Base-by-base conservation (phyloP, 2,797 vertebrate species). In the Leptodactylus fallax region DNA sequence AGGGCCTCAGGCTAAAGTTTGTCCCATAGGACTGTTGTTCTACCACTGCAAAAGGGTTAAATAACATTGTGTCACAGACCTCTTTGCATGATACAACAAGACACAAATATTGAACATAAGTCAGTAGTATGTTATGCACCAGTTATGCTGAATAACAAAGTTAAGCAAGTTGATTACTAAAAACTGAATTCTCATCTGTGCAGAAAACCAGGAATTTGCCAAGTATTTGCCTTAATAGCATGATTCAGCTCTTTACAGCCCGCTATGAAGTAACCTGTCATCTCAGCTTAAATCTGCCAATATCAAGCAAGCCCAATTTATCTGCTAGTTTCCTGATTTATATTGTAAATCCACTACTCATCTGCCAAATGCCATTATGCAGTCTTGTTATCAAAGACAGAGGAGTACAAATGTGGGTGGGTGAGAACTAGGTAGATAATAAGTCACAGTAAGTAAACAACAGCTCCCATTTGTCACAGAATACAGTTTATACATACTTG, bases 351-450 rank as follows among this genome's bases (percentile, higher is more conserved):
- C 27, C 12, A 45, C 27, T 47, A 9, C 4, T 72, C 27, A 19
- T 61, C 58, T 80, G 79, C 36, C 79, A 80, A 12, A 80, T 45
- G 56, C 21, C 14, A 49, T 13, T 63, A 80, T n/a, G 19, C 56
- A 49, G 13, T 80, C 19, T 12, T 61, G 19, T 47, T 36, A 80
- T 61, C 27, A 61, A 61, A 61, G 27, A 63, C 19, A 1, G 47
- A 13, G 71, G 47, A 74, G 7, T 45, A 16, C 14, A 45, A 72
- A 47, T 72, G 36, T 72, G 69, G 45, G 45, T 74, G 71, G 45
- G 19, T 21, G 19, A 11, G 17, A 49, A n/a, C 19, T 11, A 51
- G 9, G 17, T 74, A n/a, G 45, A 74, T 74, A 72, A 49, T 72
- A 51, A 74, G 19, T 74, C 7, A 51, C 47, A 12, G 7, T 47